phyloP scores from a whole-genome alignment of 2,797 vertebrate species.

The Coreius guichenoti region DNA sequence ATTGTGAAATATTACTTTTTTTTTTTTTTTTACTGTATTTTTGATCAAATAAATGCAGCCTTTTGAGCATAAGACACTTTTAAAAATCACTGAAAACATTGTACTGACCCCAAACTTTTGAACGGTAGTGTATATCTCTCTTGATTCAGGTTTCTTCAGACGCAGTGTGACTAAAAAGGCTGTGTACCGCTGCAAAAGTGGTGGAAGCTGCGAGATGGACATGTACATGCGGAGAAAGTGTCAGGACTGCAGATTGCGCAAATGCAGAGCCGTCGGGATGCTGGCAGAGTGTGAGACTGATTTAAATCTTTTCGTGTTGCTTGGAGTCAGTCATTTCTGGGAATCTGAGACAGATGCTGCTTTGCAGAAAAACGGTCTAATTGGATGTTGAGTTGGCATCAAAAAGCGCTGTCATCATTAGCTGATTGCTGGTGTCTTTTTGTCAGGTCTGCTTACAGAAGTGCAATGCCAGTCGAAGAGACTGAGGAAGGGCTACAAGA shows the following conservation, averaged over 20 bases:
- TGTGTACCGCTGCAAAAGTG: conserved; percentile 91
- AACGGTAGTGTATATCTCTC: background rate
- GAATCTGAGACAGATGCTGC: background rate
- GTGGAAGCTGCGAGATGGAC: conserved; percentile 95
- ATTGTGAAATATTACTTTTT: background rate
- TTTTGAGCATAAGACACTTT: background rate
- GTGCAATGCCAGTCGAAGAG: conserved; percentile 95
- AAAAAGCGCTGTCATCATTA: conserved; percentile 3
- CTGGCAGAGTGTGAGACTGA: conserved; percentile 88
- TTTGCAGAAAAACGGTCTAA: background rate
- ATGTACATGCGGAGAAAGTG: conserved; percentile 98
- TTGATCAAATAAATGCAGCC: background rate
- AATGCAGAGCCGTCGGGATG: conserved; percentile 95
- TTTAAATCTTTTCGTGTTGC: background rate
- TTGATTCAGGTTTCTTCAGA: conserved; percentile 86
- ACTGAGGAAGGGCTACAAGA: conserved; percentile 88
- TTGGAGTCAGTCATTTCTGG: background rate
- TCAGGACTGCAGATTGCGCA: conserved; percentile 92
- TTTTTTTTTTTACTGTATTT: background rate
- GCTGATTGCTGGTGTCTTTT: background rate
- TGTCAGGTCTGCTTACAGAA: conserved; percentile 90
- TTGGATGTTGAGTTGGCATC: background rate
- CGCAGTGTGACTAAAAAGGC: conserved; percentile 93
- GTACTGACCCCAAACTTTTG: background rate
- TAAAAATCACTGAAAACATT: background rate